Evolutionary conservation across 1,140 invertebrate species (phyloP).

Genomic region (Spodoptera frugiperda): DNA sequence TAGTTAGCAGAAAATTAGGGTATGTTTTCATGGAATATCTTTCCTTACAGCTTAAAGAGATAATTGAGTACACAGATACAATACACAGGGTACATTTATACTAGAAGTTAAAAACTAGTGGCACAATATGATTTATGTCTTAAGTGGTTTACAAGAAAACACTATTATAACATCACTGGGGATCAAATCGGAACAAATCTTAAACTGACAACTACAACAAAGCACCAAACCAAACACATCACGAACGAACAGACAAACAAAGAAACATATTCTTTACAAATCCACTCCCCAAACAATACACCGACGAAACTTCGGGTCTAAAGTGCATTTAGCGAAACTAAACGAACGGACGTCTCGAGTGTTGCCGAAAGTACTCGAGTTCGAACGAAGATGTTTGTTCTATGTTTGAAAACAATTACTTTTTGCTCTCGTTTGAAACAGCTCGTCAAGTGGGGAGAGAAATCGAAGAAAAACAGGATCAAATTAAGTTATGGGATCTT

Average conservation of each 20-base stretch:
- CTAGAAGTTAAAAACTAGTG: too few species aligned
- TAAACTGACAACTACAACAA: too few species aligned
- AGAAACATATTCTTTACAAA: too few species aligned
- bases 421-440: not conserved
- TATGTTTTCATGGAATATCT: too few species aligned
- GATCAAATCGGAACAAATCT: too few species aligned
- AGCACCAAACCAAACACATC: not conserved
- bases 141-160: too few species aligned
- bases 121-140: too few species aligned
- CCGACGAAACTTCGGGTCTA: not conserved
- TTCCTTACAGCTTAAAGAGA: too few species aligned
- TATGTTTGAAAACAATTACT: constrained; percentile 37
- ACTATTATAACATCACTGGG: too few species aligned
- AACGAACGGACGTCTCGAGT: not conserved
- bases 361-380: not conserved
- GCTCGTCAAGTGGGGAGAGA: not conserved
- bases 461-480: constrained; percentile 17
- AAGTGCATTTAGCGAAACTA: constrained; percentile 34
- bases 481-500: not conserved
- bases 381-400: constrained; percentile 24
- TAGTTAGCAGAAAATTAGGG: too few species aligned
- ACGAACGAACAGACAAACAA: not conserved
- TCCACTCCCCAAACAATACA: not conserved
- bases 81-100: too few species aligned
- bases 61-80: too few species aligned